Percentiles rank a stretch among this genome's conserved stretches.
phyloP scores from a whole-genome alignment of 2,888 invertebrate genomes.

The Mythimna loreyi region DNA sequence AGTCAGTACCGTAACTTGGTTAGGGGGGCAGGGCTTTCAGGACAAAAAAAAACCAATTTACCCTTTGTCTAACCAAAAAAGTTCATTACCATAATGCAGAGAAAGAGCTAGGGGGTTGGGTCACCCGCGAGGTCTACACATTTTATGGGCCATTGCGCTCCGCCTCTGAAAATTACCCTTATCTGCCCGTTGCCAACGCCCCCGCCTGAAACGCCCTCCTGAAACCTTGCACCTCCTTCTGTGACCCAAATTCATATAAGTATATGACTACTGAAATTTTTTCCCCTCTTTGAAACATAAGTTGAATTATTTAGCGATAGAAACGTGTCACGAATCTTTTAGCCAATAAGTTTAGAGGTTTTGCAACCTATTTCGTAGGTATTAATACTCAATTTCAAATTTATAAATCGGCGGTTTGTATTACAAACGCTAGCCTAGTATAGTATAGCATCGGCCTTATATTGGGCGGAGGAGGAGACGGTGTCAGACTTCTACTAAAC shows the following conservation, averaged over 20 bases:
- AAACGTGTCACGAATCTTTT: too few species aligned
- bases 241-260: not conserved
- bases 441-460: too few species aligned
- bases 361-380: too few species aligned
- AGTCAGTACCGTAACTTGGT: too few species aligned
- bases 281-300: not conserved
- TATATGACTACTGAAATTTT: too few species aligned
- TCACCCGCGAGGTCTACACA: not conserved
- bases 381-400: not conserved
- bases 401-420: not conserved
- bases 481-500: too few species aligned
- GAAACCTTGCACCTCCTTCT: slow-evolving; percentile 50
- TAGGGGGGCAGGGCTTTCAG: not conserved
- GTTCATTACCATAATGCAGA: slow-evolving; percentile 4
- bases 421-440: not conserved
- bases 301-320: not conserved
- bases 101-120: slow-evolving; percentile 14
- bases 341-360: too few species aligned
- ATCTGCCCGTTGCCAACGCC: slow-evolving; percentile 38
- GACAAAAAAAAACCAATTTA: not conserved
- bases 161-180: slow-evolving; percentile 49
- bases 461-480: too few species aligned
- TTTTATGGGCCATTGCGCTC: slow-evolving; percentile 37
- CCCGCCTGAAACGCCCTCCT: slow-evolving; percentile 56
- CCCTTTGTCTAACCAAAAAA: not conserved